Base-by-base conservation (phyloP, 2,113 vertebrate genomes). In the Erinaceus europaeus region DNA sequence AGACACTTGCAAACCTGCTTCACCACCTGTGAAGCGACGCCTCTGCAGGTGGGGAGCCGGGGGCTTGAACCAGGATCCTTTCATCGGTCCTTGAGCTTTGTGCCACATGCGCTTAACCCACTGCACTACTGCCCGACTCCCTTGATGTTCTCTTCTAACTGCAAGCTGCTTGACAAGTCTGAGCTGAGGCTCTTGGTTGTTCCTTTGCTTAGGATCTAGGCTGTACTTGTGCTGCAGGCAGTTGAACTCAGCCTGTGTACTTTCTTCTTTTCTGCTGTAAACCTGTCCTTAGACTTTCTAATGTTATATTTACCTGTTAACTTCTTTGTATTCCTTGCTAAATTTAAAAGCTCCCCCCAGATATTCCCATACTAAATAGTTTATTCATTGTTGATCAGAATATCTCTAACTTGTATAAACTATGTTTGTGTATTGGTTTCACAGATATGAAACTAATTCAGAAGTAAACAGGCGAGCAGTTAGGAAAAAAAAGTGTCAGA, bases 391-490 rank as follows among this genome's bases (percentile, higher is more conserved):
- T n/a, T 71, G 59, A 76, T 32, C 48, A 84, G 80, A 76, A 76
- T 44, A 42, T 2, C 21, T 80, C 12, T 15, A 80, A 68, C 20
- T 91, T 84, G 27, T 80, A 87, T 55, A 81, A 94, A 61, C 48
- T 61, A 25, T 23, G 52, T 27, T 10, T 88, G 1, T 50, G 52
- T 82, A 55, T 44, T 64, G 69, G 15, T 80, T 73, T 46, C 17
- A 14, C 44, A 61, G 40, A 9, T 71, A 9, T 65, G 48, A 34
- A 61, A 38, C 15, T 50, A 89, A 50, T 90, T 82, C 76, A 86
- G 57, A 91, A 79, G 73, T 78, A 78, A 89, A 64, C 55, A 64
- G 42, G 78, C 11, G 23, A 53, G 50, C 52, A 85, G 46, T 83
- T 55, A 50, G 20, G 20, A 29, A 57, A 46, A 52, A 65, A 81